Evolutionary conservation across 2,888 invertebrate species (phyloP), one percentile per base, ranked within the genome.

Genomic region (Tuberolachnus salignus): DNA sequence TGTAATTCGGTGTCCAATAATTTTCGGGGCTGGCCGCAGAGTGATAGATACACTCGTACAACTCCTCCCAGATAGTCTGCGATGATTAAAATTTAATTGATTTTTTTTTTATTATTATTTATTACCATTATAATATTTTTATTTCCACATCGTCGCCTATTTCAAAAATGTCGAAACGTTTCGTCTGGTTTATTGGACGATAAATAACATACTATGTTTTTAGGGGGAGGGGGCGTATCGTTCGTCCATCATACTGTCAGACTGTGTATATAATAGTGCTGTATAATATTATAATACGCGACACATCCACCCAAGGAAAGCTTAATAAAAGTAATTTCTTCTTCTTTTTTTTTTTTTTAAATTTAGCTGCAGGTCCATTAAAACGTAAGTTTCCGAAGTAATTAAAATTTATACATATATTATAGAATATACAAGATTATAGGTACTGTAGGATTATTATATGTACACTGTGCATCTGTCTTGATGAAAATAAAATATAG

Each of bases 81-180:
- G 6, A 34, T 57, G 66, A 75, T 75, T 67, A 75, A 75, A 75
- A 75, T 75, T 75, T 75, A 75, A 75, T 75, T 67, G 75, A 75
- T 75, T 75, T 75, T 75, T 46, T 57, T 55, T 26, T 26, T 71
- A 34, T 70, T 70, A 21, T 55, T 70, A 14, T 70, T 57, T 71
- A 61, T 49, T 72, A 23, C 46, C 42, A 73, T 73, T 64, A 74
- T n/a, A n/a, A n/a, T 51, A 34, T 53, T 63, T 74, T 51, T 53
- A 55, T 74, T 64, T 74, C 53, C 44, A 66, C 55, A 21, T 55
- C 74, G 63, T 73, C 55, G 53, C 34, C 64, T 66, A 53, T 63
- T 66, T 74, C n/a, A 55, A 55, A 74, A 74, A 64, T 66, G 64
- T 74, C 74, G 74, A 74, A 74, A 74, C 64, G 21, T 55, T 64